Percentiles rank a stretch among this genome's conserved stretches.
Evolutionary conservation across 2,888 invertebrate species (phyloP).

Genomic region (Eupsilia transversa): DNA sequence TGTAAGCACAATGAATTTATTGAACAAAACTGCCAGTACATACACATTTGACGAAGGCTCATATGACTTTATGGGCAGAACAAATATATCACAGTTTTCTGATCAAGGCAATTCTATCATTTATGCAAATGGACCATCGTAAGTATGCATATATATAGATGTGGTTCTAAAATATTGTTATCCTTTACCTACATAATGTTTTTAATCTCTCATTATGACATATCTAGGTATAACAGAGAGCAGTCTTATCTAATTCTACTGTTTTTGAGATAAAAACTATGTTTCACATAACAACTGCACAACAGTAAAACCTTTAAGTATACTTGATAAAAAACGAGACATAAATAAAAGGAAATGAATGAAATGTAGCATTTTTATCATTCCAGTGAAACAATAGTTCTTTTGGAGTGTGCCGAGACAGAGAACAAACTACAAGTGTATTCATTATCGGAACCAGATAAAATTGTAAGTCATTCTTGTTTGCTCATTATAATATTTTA

Average conservation of each 20-base stretch:
- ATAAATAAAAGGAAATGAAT: background rate
- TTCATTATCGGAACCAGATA: slow-evolving; percentile 77
- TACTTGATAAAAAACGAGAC: background rate
- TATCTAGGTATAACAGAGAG: slow-evolving; percentile 5
- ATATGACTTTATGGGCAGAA: slow-evolving; percentile 78
- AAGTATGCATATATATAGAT: slow-evolving; percentile 68
- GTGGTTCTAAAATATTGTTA: no score
- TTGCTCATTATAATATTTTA: slow-evolving; percentile 37
- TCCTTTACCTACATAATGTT: background rate
- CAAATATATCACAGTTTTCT: slow-evolving; percentile 74
- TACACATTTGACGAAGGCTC: slow-evolving; percentile 70
- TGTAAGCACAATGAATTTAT: slow-evolving; percentile 67
- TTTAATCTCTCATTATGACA: background rate
- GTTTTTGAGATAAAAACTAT: slow-evolving; percentile 14
- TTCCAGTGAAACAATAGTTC: slow-evolving; percentile 78
- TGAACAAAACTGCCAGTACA: slow-evolving; percentile 44
- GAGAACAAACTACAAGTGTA: slow-evolving; percentile 73
- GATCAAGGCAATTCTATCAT: slow-evolving; percentile 77
- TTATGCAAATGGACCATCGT: slow-evolving; percentile 83
- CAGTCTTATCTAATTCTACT: slow-evolving; percentile 23
- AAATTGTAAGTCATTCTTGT: slow-evolving; percentile 76
- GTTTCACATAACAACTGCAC: background rate
- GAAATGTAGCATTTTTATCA: slow-evolving; percentile 42
- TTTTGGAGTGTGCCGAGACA: slow-evolving; percentile 79
- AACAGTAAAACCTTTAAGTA: background rate